Evolutionary conservation across 2,888 invertebrate genomes (phyloP), one percentile per base, ranked within the genome.

Genomic region (Hemaris fuciformis): DNA sequence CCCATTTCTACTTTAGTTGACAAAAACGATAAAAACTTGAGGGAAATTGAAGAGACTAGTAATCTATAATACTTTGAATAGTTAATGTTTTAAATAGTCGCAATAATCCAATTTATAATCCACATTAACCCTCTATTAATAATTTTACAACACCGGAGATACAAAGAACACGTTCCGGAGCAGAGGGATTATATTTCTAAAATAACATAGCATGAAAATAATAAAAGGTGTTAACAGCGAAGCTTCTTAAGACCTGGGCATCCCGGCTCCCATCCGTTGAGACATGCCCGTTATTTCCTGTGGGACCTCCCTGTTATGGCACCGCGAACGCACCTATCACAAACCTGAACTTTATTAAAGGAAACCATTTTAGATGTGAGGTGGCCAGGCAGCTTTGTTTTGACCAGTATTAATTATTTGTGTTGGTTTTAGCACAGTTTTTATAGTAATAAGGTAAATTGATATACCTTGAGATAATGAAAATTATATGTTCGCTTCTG

Each of bases 231-330:
- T 76, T 70, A 69, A 72, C 60, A 71, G 67, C 66, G 62, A 66
- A 71, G 70, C 70, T 68, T 43, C 53, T 59, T 59, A 61, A 61
- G 69, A 68, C 68, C 61, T 58, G 48, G 25, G 31, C 27, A 31
- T 31, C n/a, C n/a, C n/a, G n/a, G n/a, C n/a, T n/a, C n/a, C n/a
- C 45, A 71, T 27, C 73, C 73, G 66, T 59, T 65, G 71, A 75
- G 74, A 75, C 68, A 72, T 75, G 77, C 76, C 79, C 74, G 79
- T 85, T 88, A 89, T 89, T 89, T 89, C 87, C 89, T 88, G 68
- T 60, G 83, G 78, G 86, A 85, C 74, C 62, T 66, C 72, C 71
- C 70, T 70, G 82, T 84, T 83, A 84, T 84, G 74, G 74, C 77
- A 73, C 71, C 67, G 75, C 72, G 77, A 27, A 76, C 81, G 79